phyloP scores from a whole-genome alignment of 2,113 vertebrate species.

The Oophaga pumilio region DNA sequence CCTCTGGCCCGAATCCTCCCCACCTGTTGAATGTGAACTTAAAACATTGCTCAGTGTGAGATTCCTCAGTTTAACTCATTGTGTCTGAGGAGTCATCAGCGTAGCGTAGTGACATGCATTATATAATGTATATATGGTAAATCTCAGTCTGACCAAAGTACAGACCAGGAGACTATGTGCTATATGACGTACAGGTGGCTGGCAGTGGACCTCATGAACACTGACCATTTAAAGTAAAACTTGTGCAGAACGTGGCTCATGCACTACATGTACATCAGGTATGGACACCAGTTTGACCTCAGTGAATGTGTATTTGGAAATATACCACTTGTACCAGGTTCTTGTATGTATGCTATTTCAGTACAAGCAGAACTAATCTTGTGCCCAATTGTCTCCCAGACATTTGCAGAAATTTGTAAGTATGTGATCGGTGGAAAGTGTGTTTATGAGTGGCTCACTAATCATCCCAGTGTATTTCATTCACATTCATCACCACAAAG shows the following conservation, averaged over 20 bases:
- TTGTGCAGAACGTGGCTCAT: too few relatives aligned
- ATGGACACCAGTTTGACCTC: not conserved
- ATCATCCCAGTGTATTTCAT: conserved; percentile 5
- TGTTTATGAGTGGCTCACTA: conserved; percentile 23
- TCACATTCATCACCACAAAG: conserved; percentile 45
- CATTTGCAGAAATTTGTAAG: not conserved
- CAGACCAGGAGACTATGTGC: not conserved
- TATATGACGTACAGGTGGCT: too few relatives aligned
- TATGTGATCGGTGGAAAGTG: not conserved
- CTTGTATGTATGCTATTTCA: too few relatives aligned
- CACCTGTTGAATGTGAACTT: conserved; percentile 57
- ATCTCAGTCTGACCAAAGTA: not conserved
- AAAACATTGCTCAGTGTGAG: conserved; percentile 48
- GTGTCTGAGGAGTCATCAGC: not conserved
- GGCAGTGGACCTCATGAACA: too few relatives aligned
- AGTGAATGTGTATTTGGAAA: not conserved
- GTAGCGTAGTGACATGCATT: not conserved
- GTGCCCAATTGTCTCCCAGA: not conserved
- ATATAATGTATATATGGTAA: not conserved
- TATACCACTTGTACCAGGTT: not conserved
- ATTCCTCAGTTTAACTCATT: conserved; percentile 57
- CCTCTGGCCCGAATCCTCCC: conserved; percentile 53
- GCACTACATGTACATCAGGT: not conserved
- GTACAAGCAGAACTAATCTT: not conserved
- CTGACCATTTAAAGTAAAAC: too few relatives aligned